Evolutionary conservation across 2,888 invertebrate genomes (phyloP).

Genomic region (Andrena trimmerana): DNA sequence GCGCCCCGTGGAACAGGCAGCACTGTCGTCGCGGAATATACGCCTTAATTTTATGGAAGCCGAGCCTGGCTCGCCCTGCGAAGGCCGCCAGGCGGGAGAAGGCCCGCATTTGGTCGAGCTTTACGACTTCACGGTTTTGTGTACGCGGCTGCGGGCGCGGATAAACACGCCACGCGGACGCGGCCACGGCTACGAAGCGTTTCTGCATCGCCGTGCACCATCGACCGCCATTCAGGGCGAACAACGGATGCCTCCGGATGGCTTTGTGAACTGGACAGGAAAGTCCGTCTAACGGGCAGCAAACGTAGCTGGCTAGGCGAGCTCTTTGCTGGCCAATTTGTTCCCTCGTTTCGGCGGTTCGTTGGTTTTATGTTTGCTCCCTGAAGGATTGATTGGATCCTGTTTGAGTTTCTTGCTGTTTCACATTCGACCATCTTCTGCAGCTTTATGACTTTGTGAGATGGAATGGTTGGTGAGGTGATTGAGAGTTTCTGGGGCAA

Average conservation of each 20-base stretch:
- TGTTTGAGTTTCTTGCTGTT: too few relatives aligned
- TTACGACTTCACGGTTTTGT: slow-evolving; percentile 57
- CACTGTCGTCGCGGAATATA: slow-evolving; percentile 10
- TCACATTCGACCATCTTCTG: too few relatives aligned
- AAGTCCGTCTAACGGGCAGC: slow-evolving; percentile 2
- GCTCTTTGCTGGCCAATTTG: slow-evolving; percentile 6
- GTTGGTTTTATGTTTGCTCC: not conserved
- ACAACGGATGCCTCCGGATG: slow-evolving; percentile 21
- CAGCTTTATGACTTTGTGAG: too few relatives aligned
- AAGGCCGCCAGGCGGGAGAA: not conserved
- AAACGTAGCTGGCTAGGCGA: slow-evolving; percentile 4
- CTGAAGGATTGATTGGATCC: not conserved
- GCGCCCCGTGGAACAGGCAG: not conserved
- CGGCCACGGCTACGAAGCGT: slow-evolving; percentile 9
- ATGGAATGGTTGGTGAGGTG: too few relatives aligned
- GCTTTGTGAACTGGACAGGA: slow-evolving; percentile 22
- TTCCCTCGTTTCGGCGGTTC: not conserved
- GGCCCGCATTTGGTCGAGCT: slow-evolving; percentile 34
- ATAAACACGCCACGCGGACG: slow-evolving; percentile 52
- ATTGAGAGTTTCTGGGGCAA: too few relatives aligned
- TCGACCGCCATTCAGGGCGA: slow-evolving; percentile 22
- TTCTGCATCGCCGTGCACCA: slow-evolving; percentile 3
- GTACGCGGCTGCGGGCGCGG: slow-evolving; percentile 27
- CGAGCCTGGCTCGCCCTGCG: not conserved
- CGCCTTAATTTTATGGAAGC: slow-evolving; percentile 45